Conservation (phyloP, 2,888 invertebrate genomes). For the Euproctis similis region DNA sequence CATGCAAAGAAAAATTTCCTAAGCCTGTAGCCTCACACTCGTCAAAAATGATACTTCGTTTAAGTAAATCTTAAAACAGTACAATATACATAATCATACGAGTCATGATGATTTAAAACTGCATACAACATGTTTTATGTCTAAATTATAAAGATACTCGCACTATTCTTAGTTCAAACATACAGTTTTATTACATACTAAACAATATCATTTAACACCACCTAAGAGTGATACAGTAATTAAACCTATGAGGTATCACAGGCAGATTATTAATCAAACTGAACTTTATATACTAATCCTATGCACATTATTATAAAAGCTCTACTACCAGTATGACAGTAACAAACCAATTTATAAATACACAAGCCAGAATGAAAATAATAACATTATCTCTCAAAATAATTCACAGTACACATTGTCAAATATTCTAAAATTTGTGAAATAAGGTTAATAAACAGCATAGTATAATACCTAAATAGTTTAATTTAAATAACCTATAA, state of each 20-base stretch:
- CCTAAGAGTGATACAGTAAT: constrained; percentile 19
- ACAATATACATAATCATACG: too few species aligned
- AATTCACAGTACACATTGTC: constrained; percentile 30
- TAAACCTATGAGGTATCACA: constrained; percentile 28
- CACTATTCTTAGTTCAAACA: too few species aligned
- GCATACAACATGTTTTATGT: too few species aligned
- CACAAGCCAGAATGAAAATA: constrained; percentile 15
- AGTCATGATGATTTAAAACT: too few species aligned
- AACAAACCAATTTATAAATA: constrained; percentile 13
- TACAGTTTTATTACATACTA: constrained; percentile 4
- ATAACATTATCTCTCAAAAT: constrained; percentile 24
- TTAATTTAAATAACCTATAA: constrained; percentile 53
- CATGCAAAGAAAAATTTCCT: too few species aligned
- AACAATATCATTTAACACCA: constrained; percentile 25
- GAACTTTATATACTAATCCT: constrained; percentile 14
- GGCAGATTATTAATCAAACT: constrained; percentile 23
- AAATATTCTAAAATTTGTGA: constrained; percentile 17
- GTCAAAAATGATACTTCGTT: too few species aligned
- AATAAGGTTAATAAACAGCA: too few species aligned
- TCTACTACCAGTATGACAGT: constrained; percentile 16
- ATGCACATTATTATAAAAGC: constrained; percentile 8
- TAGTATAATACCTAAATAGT: constrained; percentile 26
- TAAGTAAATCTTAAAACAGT: too few species aligned
- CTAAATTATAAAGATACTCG: too few species aligned
- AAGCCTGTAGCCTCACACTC: too few species aligned